phyloP scores from a whole-genome alignment of 2,797 vertebrate genomes.

The Sebastes kiyomatsui region DNA sequence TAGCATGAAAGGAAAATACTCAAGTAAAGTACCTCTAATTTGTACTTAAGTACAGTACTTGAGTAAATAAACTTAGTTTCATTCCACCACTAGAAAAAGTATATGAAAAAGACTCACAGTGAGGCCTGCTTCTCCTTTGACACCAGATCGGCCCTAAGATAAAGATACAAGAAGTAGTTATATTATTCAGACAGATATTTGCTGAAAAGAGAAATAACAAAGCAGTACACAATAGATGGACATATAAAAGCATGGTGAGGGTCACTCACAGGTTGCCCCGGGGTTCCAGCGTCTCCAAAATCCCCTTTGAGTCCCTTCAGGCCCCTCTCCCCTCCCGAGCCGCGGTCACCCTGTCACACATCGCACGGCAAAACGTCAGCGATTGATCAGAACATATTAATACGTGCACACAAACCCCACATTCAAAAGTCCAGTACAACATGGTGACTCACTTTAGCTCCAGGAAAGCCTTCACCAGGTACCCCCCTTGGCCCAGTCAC shows the following conservation, averaged over 20 bases:
- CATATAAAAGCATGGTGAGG: not conserved
- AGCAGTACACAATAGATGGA: not conserved
- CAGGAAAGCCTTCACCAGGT: slow-evolving; percentile 88
- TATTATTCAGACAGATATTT: not conserved
- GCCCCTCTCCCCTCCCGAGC: slow-evolving; percentile 85
- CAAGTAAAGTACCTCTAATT: not conserved
- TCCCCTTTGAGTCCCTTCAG: slow-evolving; percentile 89
- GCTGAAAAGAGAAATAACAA: not conserved
- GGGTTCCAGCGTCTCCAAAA: slow-evolving; percentile 83
- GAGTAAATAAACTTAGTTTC: not conserved
- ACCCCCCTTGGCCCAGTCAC: slow-evolving; percentile 87
- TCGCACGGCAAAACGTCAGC: not conserved
- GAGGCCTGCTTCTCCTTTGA: slow-evolving; percentile 90
- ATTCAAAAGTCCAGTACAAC: not conserved
- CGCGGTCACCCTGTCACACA: slow-evolving; percentile 86
- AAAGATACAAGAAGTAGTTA: not conserved
- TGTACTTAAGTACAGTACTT: not conserved
- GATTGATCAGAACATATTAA: not conserved
- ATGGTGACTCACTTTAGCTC: slow-evolving; percentile 84
- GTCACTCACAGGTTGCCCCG: slow-evolving; percentile 85
- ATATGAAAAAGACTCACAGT: slow-evolving; percentile 81
- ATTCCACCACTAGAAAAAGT: not conserved
- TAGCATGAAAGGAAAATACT: not conserved
- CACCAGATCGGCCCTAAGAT: slow-evolving; percentile 83
- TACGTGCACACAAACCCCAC: not conserved